Conservation (phyloP, 2,113 vertebrate genomes). For the Rhodinocichla rosea region DNA sequence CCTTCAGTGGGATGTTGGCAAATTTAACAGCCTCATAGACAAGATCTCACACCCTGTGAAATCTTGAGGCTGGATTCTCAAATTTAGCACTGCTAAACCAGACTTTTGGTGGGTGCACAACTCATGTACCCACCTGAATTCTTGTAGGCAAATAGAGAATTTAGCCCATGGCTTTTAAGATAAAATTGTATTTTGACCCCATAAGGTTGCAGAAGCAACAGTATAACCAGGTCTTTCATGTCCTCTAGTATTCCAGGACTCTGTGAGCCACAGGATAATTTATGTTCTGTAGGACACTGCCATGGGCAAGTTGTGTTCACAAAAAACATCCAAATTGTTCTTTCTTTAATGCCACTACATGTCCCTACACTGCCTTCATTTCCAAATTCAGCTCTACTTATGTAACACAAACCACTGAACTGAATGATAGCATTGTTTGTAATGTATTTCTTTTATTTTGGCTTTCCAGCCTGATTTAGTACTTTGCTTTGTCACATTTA, state of each 20-base stretch:
- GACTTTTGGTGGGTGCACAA: background rate
- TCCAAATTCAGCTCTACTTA: background rate
- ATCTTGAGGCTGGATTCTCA: background rate
- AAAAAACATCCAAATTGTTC: background rate
- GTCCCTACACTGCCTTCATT: background rate
- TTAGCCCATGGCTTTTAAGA: background rate
- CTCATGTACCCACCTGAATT: background rate
- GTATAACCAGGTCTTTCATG: background rate
- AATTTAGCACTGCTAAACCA: background rate
- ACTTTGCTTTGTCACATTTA: background rate
- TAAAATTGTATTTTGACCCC: background rate
- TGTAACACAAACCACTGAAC: background rate
- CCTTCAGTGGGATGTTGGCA: background rate
- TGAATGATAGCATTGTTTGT: background rate
- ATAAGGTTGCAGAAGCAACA: background rate
- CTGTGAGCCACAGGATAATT: background rate
- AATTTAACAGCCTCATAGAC: background rate
- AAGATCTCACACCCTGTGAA: background rate
- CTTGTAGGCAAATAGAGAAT: background rate
- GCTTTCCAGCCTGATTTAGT: slow-evolving; percentile 6
- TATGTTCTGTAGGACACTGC: background rate
- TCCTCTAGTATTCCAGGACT: background rate
- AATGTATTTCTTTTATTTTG: background rate
- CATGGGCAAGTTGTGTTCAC: background rate
- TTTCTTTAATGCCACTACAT: background rate